phyloP scores from a whole-genome alignment of 2,113 vertebrate species.

The Ictalurus punctatus region DNA sequence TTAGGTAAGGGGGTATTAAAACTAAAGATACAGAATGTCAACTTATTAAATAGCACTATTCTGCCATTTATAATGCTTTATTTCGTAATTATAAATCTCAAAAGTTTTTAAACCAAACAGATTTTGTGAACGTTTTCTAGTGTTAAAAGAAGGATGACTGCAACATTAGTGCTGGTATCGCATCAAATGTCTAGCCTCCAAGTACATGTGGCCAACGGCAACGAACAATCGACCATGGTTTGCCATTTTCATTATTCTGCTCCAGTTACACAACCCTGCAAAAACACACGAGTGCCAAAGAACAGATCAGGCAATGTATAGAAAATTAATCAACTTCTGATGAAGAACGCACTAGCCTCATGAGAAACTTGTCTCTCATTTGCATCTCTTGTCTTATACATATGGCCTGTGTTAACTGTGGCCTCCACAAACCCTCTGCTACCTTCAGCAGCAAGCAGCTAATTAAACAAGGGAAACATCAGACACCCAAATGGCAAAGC shows the following conservation, averaged over 20 bases:
- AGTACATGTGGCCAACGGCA: constrained; percentile 3
- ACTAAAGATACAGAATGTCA: background rate
- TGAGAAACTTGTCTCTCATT: background rate
- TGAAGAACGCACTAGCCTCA: background rate
- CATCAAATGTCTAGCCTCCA: background rate
- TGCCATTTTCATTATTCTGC: constrained; percentile 19
- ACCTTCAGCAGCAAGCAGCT: background rate
- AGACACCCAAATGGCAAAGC: constrained; percentile 12
- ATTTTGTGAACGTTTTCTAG: background rate
- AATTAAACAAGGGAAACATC: constrained; percentile 38
- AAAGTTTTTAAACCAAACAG: background rate
- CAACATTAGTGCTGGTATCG: background rate
- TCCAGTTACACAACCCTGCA: background rate
- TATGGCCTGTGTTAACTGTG: background rate
- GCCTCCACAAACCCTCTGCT: background rate
- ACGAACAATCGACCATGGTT: background rate
- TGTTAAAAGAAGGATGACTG: background rate
- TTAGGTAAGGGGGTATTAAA: constrained; percentile 59
- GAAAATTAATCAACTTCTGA: background rate
- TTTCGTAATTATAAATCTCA: background rate
- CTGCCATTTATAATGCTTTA: background rate
- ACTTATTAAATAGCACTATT: background rate
- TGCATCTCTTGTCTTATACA: background rate
- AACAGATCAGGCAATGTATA: background rate
- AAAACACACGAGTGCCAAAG: background rate